These are phyloP conservation scores for Haliclystus octoradiatus DNA, from an alignment of 30 jellyfish, hydroid and myxozoan genomes.

Conservation along the genomic window DNA sequence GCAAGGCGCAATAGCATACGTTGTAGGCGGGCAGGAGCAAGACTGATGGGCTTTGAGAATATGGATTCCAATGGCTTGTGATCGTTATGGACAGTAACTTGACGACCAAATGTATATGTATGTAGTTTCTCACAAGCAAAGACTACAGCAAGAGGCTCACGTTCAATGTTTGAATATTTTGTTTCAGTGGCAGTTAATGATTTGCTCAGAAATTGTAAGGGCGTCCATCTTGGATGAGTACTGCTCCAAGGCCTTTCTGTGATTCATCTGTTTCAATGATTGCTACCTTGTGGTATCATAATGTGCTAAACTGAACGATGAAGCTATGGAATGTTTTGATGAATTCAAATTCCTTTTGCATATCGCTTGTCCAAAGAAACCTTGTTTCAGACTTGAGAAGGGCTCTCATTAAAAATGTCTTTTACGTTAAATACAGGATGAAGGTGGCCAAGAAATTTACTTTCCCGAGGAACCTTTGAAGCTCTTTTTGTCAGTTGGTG, in stretches of 20 bases:
- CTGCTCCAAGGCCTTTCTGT: not conserved
- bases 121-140: slow-evolving; percentile 16
- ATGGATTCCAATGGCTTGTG: slow-evolving; percentile 3
- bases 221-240: slow-evolving; percentile 11
- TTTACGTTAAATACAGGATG: not conserved
- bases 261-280: not conserved
- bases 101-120: slow-evolving; percentile 4
- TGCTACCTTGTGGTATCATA: not conserved
- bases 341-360: slow-evolving; percentile 13
- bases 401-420: not conserved
- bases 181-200: slow-evolving; percentile 5
- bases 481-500: slow-evolving; percentile 11
- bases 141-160: not conserved
- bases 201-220: slow-evolving; percentile 7
- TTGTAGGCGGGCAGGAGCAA: slow-evolving; percentile 11
- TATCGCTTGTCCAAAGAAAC: slow-evolving; percentile 3
- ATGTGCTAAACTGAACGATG: not conserved
- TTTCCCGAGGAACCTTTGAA: slow-evolving; percentile 11
- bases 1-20: slow-evolving; percentile 1
- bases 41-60: slow-evolving; percentile 9
- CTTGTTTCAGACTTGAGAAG: not conserved
- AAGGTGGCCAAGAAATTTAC: slow-evolving; percentile 11
- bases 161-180: slow-evolving; percentile 10
- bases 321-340: slow-evolving; percentile 12
- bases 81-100: not conserved